Conservation (phyloP, 2,888 invertebrate species). For the Elmis aenea region DNA sequence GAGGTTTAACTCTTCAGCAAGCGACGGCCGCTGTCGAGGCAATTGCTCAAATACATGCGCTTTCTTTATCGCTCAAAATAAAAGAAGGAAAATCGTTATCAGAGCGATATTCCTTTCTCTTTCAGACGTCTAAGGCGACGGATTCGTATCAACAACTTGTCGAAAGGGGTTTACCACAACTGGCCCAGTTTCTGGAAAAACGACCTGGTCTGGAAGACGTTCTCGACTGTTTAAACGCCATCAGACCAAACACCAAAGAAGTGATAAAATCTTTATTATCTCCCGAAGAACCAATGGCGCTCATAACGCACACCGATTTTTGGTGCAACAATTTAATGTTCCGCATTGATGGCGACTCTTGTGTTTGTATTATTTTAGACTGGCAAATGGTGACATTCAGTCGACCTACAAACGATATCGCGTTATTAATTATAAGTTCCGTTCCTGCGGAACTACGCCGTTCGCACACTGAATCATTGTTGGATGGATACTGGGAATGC, state of each 20-base stretch:
- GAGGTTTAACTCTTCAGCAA: slow-evolving; percentile 60
- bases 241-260: slow-evolving; percentile 64
- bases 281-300: slow-evolving; percentile 67
- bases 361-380: slow-evolving; percentile 67
- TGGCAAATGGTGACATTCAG: slow-evolving; percentile 84
- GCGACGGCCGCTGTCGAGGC: slow-evolving; percentile 66
- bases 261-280: slow-evolving; percentile 65
- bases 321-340: slow-evolving; percentile 79
- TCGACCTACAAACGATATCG: slow-evolving; percentile 73
- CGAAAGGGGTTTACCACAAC: slow-evolving; percentile 70
- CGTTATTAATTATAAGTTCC: slow-evolving; percentile 67
- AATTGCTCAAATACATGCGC: slow-evolving; percentile 68
- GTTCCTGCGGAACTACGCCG: slow-evolving; percentile 66
- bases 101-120: slow-evolving; percentile 62
- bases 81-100: slow-evolving; percentile 50
- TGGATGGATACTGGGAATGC: slow-evolving; percentile 66
- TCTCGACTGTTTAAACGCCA: slow-evolving; percentile 54
- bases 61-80: slow-evolving; percentile 61
- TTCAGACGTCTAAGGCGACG: slow-evolving; percentile 72
- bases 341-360: slow-evolving; percentile 47
- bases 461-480: slow-evolving; percentile 55
- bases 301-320: slow-evolving; percentile 78
- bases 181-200: slow-evolving; percentile 65
- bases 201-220: slow-evolving; percentile 60
- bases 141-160: slow-evolving; percentile 76